phyloP scores from a whole-genome alignment of 1,140 invertebrate genomes.

The Camponotus pennsylvanicus region DNA sequence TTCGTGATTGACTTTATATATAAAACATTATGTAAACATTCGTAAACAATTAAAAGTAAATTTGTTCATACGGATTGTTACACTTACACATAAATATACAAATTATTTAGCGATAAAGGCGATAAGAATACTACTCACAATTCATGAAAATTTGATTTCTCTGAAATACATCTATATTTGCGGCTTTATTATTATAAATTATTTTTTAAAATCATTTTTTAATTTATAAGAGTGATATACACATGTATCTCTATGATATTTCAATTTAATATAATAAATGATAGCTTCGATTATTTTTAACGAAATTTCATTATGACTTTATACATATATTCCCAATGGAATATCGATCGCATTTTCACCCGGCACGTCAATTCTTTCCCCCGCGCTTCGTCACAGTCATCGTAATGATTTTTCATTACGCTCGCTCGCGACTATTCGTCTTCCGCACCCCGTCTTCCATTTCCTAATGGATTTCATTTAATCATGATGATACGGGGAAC shows the following conservation, averaged over 20 bases:
- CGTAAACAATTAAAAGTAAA: background rate
- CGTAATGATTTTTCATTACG: slow-evolving; percentile 69
- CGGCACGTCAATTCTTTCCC: slow-evolving; percentile 4
- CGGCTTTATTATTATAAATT: slow-evolving; percentile 8
- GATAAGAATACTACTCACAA: background rate
- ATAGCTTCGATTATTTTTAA: background rate
- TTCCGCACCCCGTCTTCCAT: slow-evolving; percentile 26
- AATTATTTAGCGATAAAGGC: background rate
- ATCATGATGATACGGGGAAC: slow-evolving; percentile 33
- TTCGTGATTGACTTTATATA: background rate
- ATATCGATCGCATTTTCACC: slow-evolving; percentile 2
- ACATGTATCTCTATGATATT: background rate
- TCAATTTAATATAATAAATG: background rate
- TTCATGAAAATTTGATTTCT: background rate
- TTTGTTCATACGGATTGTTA: background rate
- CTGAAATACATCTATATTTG: background rate
- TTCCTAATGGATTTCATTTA: slow-evolving; percentile 74
- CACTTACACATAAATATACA: background rate
- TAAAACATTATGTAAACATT: background rate
- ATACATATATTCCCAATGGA: background rate
- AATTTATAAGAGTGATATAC: background rate
- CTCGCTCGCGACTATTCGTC: slow-evolving; percentile 8
- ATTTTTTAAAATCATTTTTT: background rate
- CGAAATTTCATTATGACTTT: background rate
- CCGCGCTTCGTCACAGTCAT: slow-evolving; percentile 28